Evolutionary conservation across 30 jellyfish, hydroid and myxozoan species (phyloP).

Genomic region (Haliclystus octoradiatus): DNA sequence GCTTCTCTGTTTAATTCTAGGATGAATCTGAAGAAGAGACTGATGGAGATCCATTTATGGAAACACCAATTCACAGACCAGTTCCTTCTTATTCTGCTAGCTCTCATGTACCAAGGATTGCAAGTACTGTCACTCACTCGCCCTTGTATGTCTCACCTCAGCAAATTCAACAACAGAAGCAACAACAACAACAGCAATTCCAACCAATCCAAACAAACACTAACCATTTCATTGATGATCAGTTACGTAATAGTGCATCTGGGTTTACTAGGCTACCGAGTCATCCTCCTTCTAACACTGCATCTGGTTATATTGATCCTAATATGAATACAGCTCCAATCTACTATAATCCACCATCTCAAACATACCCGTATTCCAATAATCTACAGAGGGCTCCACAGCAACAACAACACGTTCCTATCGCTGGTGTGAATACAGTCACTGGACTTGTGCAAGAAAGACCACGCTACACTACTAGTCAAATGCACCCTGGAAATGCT

Average conservation of each 20-base stretch:
- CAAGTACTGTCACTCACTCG: not conserved
- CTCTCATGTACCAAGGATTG: not conserved
- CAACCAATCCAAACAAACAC: not conserved
- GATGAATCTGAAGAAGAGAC: constrained; percentile 1
- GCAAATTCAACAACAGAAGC: not conserved
- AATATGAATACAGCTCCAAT: not conserved
- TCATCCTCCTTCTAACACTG: not conserved
- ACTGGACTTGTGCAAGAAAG: not conserved
- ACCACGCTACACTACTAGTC: not conserved
- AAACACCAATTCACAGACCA: not conserved
- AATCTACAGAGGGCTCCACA: not conserved
- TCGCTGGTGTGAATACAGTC: not conserved
- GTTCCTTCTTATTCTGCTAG: not conserved
- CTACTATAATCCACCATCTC: not conserved
- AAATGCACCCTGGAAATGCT: not conserved
- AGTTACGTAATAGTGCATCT: not conserved
- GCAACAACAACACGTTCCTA: not conserved
- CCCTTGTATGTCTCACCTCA: not conserved
- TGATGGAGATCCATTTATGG: not conserved
- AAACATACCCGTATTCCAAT: not conserved
- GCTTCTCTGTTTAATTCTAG: not conserved
- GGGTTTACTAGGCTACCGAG: not conserved
- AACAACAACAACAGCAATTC: no score
- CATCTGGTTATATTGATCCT: not conserved
- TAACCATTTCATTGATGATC: not conserved